These are phyloP conservation scores for Deroplatys truncata DNA, from an alignment of 2,888 invertebrate genomes.

Conservation along the genomic window DNA sequence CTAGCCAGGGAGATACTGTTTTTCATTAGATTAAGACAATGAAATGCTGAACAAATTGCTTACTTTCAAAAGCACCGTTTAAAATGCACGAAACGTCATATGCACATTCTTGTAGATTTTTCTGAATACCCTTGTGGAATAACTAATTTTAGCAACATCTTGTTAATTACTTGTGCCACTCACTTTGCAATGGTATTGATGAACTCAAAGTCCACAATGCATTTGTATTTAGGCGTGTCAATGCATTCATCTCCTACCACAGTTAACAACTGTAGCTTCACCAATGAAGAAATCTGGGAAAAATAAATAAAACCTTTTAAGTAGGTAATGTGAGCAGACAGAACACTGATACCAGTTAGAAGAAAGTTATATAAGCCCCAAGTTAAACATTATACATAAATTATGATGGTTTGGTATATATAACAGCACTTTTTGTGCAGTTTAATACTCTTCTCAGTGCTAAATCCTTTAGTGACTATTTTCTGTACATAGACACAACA, in stretches of 20 bases:
- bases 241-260: conserved; percentile 62
- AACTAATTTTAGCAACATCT: not conserved
- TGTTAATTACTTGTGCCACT: not conserved
- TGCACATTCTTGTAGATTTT: not conserved
- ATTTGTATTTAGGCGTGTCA: conserved; percentile 80
- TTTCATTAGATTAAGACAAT: no score
- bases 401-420: no score
- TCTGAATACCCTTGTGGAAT: not conserved
- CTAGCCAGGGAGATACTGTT: no score
- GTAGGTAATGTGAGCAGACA: not conserved
- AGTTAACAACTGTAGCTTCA: conserved; percentile 74
- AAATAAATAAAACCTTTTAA: conserved; percentile 12
- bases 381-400: no score
- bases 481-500: no score
- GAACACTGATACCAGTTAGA: not conserved
- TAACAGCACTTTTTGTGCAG: no score
- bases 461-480: no score
- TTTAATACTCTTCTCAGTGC: no score
- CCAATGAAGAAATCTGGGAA: conserved; percentile 69
- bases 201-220: conserved; percentile 78
- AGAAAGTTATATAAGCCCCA: no score
- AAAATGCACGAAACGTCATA: not conserved
- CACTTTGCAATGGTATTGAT: conserved; percentile 68
- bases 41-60: not conserved
- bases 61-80: not conserved